Conservation (phyloP, 2,797 vertebrate genomes). For the Buceros bicornis region DNA sequence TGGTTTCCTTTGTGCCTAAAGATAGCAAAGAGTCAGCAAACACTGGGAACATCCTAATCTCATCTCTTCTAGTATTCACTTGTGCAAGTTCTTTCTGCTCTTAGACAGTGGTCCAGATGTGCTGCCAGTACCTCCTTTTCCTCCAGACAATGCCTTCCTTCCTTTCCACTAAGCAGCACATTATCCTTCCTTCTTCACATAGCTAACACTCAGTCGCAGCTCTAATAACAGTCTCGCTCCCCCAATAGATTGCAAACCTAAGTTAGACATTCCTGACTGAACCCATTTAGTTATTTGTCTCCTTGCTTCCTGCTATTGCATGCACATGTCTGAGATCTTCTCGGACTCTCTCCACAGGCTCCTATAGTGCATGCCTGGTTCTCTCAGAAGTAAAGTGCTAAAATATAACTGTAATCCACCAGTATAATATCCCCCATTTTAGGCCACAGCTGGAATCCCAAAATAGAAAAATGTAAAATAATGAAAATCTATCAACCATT, state of each 20-base stretch:
- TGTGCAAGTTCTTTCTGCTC: not conserved
- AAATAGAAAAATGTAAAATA: not conserved
- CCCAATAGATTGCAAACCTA: not conserved
- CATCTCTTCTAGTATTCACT: not conserved
- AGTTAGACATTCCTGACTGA: not conserved
- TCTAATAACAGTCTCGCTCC: not conserved
- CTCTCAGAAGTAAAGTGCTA: not conserved
- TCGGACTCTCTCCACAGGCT: not conserved
- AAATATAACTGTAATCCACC: not conserved
- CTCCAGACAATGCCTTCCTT: not conserved
- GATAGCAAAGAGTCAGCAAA: not conserved
- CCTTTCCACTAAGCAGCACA: not conserved
- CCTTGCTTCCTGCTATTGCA: not conserved
- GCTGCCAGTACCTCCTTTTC: not conserved
- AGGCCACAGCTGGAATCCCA: not conserved
- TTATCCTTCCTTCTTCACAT: not conserved
- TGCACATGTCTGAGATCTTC: not conserved
- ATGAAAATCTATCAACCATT: not conserved
- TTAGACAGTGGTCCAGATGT: not conserved
- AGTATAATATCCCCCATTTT: not conserved
- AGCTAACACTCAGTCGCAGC: not conserved
- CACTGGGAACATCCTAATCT: not conserved
- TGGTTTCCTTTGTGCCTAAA: not conserved
- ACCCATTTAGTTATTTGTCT: not conserved
- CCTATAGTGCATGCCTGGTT: not conserved